Conservation (phyloP, 2,888 invertebrate species). For the Schrankia costaestrigalis region DNA sequence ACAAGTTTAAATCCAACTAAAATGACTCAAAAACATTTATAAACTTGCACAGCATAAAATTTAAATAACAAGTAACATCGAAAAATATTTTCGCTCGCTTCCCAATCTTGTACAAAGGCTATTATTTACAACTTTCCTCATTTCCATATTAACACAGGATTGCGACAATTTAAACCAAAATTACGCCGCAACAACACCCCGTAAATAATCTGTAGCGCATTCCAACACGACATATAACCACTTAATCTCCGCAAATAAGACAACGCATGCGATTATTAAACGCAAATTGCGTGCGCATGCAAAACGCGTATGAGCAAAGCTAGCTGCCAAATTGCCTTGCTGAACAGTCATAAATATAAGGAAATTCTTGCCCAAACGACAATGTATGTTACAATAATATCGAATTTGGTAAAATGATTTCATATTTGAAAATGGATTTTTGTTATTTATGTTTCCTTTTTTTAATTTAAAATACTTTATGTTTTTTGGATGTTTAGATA, state of each 20-base stretch:
- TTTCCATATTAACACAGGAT: conserved; percentile 18
- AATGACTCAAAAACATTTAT: too few relatives aligned
- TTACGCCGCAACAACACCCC: conserved; percentile 29
- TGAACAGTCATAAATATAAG: conserved; percentile 3
- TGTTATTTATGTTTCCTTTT: too few relatives aligned
- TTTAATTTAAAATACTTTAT: too few relatives aligned
- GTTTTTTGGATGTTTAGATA: too few relatives aligned
- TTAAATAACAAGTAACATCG: too few relatives aligned
- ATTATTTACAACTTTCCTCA: conserved; percentile 13
- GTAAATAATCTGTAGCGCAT: conserved; percentile 38
- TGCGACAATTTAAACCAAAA: conserved; percentile 18
- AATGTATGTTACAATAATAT: neutral
- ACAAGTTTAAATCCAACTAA: too few relatives aligned
- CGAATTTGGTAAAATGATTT: too few relatives aligned
- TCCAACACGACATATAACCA: conserved; percentile 35
- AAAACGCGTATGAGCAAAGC: conserved; percentile 38
- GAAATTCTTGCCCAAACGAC: conserved; percentile 7
- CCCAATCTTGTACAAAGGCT: conserved; percentile 12
- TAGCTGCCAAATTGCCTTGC: conserved; percentile 50
- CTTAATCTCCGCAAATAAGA: conserved; percentile 51
- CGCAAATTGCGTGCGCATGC: conserved; percentile 41
- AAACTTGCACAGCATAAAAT: too few relatives aligned
- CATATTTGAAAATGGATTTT: too few relatives aligned
- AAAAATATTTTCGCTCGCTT: too few relatives aligned
- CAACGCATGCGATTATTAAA: conserved; percentile 41